A percentile compares a stretch with the other conserved stretches of the same genome.
Evolutionary conservation across 2,888 invertebrate genomes (phyloP).

Genomic region (Drosophila basisetae): DNA sequence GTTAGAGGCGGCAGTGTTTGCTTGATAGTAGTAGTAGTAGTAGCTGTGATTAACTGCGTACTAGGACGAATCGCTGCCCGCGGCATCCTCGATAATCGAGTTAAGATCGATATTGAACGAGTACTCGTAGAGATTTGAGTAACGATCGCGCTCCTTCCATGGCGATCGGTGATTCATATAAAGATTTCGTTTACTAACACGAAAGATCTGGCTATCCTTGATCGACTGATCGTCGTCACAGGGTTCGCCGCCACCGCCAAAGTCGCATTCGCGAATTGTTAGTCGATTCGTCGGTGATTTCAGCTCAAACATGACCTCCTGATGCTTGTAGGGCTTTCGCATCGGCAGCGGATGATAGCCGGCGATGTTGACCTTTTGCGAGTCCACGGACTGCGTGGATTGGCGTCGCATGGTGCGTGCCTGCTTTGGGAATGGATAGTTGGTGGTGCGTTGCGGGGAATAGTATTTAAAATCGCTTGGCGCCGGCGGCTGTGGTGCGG

Average conservation of each 20-base stretch:
- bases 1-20: conserved; percentile 55
- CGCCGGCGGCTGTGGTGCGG: conserved; percentile 83
- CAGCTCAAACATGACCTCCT: conserved; percentile 85
- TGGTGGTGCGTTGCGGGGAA: conserved; percentile 84
- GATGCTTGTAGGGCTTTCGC: conserved; percentile 83
- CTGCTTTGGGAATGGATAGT: conserved; percentile 85
- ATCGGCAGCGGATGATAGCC: conserved; percentile 84
- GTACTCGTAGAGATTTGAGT: conserved; percentile 85
- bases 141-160: conserved; percentile 85
- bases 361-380: conserved; percentile 82
- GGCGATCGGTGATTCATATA: conserved; percentile 85
- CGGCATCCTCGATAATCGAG: conserved; percentile 85
- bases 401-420: conserved; percentile 84
- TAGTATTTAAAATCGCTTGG: conserved; percentile 85
- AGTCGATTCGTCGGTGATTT: conserved; percentile 85
- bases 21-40: conserved; percentile 19
- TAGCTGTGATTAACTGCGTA: conserved; percentile 76
- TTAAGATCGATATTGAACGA: conserved; percentile 85
- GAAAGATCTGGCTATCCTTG: conserved; percentile 86
- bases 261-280: conserved; percentile 85
- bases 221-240: conserved; percentile 85
- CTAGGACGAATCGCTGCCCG: conserved; percentile 86
- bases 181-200: conserved; percentile 86
- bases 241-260: conserved; percentile 86
- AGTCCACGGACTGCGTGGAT: conserved; percentile 85